Evolutionary conservation across 2,797 vertebrate genomes (phyloP), one percentile per base, ranked within the genome.

Genomic region (Gymnothorax javanicus): DNA sequence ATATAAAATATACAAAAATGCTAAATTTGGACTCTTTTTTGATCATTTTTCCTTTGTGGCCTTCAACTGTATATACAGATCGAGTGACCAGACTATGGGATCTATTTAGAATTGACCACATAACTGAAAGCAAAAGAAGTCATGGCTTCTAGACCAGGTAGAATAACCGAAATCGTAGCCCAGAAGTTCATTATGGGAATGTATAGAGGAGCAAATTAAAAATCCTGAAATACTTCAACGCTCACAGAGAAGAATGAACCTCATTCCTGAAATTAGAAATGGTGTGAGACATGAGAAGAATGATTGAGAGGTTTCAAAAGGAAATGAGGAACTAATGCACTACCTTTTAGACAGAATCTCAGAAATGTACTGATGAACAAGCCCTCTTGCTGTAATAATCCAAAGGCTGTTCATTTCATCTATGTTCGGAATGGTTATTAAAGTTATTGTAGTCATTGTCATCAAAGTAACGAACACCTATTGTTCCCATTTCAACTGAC

Each of bases 391-490:
- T 43, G 33, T 43, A 17, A 57, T 52, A 60, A 52, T 20, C 43
- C 75, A 50, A 50, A 79, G 50, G 13, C 43, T 79, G 8, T 79
- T 52, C 33, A 79, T 52, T 52, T n/a, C 62, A 17, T 57, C 17
- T 25, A 69, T 73, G 11, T 50, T 60, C 59, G 20, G 15, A 82
- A 50, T 67, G 83, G 82, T 75, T 75, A 84, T 60, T 84, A 75
- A 52, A 75, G 57, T 82, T n/a, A 56, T 57, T 58, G 25, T 25
- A 59, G 50, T 15, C 17, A 56, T 64, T 73, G 64, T 50, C 82
- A 87, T 87, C 67, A 87, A 52, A 54, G 54, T 13, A 75, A 84
- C 25, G 6, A 67, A 84, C 13, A 71, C 7, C 20, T 57, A 43
- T 33, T 43, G 59, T 27, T 33, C 9, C 8, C 25, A 75, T 73